Percentiles rank a stretch among this genome's conserved stretches.
These are phyloP conservation scores for Thamnophis elegans DNA, from an alignment of 2,797 vertebrate genomes.

Conservation along the genomic window DNA sequence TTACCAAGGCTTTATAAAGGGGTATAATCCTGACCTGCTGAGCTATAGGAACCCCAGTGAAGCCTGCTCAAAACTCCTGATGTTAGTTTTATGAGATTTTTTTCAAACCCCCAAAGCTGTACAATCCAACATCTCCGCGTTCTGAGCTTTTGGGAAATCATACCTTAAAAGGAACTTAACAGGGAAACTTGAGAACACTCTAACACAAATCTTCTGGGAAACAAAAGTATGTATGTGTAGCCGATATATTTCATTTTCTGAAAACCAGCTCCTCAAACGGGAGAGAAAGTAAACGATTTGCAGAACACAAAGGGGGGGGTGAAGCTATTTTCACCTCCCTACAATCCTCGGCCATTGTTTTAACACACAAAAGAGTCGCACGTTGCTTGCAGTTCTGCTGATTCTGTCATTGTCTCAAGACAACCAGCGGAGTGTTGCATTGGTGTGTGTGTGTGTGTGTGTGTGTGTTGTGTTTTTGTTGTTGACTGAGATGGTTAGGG, in stretches of 20 bases:
- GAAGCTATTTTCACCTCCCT: background rate
- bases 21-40: background rate
- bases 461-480: background rate
- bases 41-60: background rate
- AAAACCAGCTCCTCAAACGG: background rate
- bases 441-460: background rate
- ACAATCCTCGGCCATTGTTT: background rate
- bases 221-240: background rate
- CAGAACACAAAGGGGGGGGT: background rate
- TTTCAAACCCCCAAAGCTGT: background rate
- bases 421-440: background rate
- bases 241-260: background rate
- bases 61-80: background rate
- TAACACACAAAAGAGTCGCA: background rate
- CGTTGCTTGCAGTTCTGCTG: background rate
- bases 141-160: background rate
- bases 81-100: background rate
- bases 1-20: too few relatives aligned
- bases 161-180: background rate
- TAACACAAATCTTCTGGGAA: background rate
- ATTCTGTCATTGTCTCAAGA: background rate
- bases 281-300: background rate
- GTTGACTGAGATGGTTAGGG: slow-evolving; percentile 18
- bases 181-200: background rate
- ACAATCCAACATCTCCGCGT: background rate